A percentile compares a stretch with the other conserved stretches of the same genome.
Conservation (phyloP, 2,113 vertebrate species). For the Mus pahari region DNA sequence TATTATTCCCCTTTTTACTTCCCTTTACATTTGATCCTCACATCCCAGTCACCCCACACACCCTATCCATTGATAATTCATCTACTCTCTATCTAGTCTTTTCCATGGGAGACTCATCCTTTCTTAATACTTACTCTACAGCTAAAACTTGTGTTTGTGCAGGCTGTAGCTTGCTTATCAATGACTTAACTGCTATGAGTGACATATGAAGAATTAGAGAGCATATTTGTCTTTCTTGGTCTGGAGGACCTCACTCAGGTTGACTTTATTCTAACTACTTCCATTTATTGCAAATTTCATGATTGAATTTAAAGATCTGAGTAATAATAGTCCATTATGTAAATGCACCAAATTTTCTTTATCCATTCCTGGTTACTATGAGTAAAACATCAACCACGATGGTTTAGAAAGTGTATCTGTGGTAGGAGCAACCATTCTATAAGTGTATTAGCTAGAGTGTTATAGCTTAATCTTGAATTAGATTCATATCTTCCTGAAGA, state of each 20-base stretch:
- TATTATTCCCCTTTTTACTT: too few relatives aligned
- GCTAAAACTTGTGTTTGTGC: not conserved
- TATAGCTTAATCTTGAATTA: not conserved
- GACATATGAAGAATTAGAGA: not conserved
- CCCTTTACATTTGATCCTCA: too few relatives aligned
- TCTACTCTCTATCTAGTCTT: too few relatives aligned
- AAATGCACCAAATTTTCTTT: not conserved
- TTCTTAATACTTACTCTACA: not conserved
- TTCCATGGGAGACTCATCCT: too few relatives aligned
- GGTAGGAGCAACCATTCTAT: not conserved
- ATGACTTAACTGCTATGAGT: not conserved
- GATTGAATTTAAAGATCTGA: not conserved
- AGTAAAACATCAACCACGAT: too few relatives aligned
- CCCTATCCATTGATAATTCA: too few relatives aligned
- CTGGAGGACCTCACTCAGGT: not conserved
- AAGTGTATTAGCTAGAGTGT: not conserved
- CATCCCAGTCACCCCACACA: too few relatives aligned
- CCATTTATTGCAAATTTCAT: not conserved
- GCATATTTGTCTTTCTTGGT: not conserved
- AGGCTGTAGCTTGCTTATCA: not conserved
- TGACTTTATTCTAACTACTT: not conserved
- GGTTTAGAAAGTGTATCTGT: not conserved
- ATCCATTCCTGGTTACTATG: too few relatives aligned
- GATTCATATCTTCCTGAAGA: not conserved
- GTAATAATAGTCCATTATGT: too few relatives aligned